Evolutionary conservation across 2,797 vertebrate genomes (phyloP), one percentile per base, ranked within the genome.

Genomic region (Lates japonicus): DNA sequence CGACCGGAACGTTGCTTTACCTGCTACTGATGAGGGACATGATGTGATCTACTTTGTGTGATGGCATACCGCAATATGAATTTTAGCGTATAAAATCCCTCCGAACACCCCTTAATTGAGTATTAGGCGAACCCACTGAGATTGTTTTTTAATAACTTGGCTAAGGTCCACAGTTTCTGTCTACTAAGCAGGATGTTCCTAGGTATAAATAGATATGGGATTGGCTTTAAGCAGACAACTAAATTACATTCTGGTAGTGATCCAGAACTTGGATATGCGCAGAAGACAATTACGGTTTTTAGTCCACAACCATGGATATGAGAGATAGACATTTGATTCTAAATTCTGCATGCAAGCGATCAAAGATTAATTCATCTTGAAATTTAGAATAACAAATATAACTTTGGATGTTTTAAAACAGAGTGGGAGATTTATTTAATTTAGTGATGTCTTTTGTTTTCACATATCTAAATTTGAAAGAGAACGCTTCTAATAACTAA

Each of bases 221-320:
- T 46, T 78, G 77, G 70, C 69, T 52, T 73, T 63, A 60, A 78
- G 66, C 75, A 42, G 83, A 83, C 69, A 62, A 81, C 55, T 83
- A 70, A 85, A n/a, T 82, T 86, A 83, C 64, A 83, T 70, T 80
- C 57, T 86, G 81, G 79, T 79, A 54, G 13, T 17, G n/a, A 80
- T 85, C 84, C 82, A 88, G 54, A 82, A 59, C 49, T 61, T 74
- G 67, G 46, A 78, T 17, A 57, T 63, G 22, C 41, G 70, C 29
- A 73, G 42, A 20, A 46, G 51, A 74, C n/a, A 70, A 76, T 62
- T 65, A 62, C 54, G 1, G 10, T 70, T 84, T 84, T 73, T 59
- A 65, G 48, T 44, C 7, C n/a, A 31, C 17, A 57, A 76, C 57
- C 31, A 63, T 51, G 29, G 57, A 51, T 57, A 22, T 51, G 42